Evolutionary conservation across 1,140 invertebrate genomes (phyloP).

Genomic region (Brachionus calyciflorus): DNA sequence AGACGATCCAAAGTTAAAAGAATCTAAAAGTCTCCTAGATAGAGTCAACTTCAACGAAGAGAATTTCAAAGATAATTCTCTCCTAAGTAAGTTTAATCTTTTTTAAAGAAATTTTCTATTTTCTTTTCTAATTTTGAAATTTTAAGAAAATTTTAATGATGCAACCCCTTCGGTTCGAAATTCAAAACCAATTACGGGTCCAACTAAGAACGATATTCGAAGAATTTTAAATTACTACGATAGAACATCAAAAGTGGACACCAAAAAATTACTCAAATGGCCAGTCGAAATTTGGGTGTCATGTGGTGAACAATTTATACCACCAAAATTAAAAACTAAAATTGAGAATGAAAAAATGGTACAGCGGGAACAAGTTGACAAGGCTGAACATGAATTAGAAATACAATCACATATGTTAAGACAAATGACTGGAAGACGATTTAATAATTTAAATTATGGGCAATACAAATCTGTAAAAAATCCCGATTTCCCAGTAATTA

Average conservation of each 20-base stretch:
- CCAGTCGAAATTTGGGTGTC: conserved; percentile 61
- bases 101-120: neutral
- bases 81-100: neutral
- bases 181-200: neutral
- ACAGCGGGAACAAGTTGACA: conserved; percentile 49
- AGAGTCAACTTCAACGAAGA: conserved; percentile 32
- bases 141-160: neutral
- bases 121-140: neutral
- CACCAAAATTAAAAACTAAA: conserved; percentile 49
- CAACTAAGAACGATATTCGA: neutral
- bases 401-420: conserved; percentile 59
- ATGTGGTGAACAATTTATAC: conserved; percentile 56
- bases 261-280: conserved; percentile 52
- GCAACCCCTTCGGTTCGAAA: neutral
- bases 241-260: conserved; percentile 2
- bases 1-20: neutral
- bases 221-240: conserved; percentile 31
- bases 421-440: conserved; percentile 56
- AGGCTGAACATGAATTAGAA: conserved; percentile 56
- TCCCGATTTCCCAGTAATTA: conserved; percentile 55
- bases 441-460: neutral
- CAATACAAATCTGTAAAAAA: conserved; percentile 48
- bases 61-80: neutral
- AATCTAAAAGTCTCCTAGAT: conserved; percentile 8
- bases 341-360: conserved; percentile 19